phyloP scores from a whole-genome alignment of 2,113 vertebrate genomes.

The Phoenicopterus ruber region DNA sequence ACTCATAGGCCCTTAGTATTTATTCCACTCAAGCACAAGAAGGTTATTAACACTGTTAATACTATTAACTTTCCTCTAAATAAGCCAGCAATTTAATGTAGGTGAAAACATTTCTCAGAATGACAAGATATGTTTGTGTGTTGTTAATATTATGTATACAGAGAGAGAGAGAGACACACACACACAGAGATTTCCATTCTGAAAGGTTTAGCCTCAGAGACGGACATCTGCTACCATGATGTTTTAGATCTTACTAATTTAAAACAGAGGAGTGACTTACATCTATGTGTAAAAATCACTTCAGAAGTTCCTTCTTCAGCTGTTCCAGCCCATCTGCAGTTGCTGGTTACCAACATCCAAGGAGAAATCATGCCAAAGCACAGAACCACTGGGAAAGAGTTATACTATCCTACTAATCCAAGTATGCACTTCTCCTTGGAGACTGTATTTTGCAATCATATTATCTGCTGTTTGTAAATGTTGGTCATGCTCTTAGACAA shows the following conservation, averaged over 20 bases:
- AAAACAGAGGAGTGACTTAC: neutral
- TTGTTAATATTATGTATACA: neutral
- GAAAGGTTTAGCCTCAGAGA: neutral
- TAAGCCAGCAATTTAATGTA: neutral
- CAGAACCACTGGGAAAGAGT: neutral
- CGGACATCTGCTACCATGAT: neutral
- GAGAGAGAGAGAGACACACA: neutral
- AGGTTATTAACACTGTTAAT: neutral
- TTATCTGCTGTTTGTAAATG: constrained; percentile 6
- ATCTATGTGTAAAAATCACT: neutral
- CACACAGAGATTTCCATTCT: neutral
- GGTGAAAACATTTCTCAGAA: neutral
- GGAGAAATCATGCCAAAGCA: neutral
- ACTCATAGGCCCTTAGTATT: neutral
- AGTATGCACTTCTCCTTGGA: neutral
- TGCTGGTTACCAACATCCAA: neutral
- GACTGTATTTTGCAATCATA: neutral
- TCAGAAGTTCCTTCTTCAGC: neutral
- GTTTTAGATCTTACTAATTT: neutral
- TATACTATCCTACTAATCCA: neutral
- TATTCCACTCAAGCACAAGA: neutral
- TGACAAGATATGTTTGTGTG: neutral
- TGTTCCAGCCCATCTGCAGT: neutral
- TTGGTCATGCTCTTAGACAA: neutral
- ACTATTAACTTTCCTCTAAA: neutral